These are phyloP conservation scores for Lates japonicus DNA, from an alignment of 2,797 vertebrate species.

Conservation along the genomic window DNA sequence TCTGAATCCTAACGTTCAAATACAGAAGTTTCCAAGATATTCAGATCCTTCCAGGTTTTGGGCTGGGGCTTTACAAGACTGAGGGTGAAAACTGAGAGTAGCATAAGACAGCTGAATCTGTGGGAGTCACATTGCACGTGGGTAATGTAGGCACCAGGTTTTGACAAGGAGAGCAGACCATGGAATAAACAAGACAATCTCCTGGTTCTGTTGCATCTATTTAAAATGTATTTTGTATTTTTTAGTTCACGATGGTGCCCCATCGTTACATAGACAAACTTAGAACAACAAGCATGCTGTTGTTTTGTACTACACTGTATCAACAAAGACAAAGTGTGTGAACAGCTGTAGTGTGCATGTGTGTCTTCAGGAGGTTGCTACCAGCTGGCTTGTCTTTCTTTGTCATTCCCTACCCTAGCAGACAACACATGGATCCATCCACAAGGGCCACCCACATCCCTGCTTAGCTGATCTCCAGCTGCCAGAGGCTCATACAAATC, in stretches of 20 bases:
- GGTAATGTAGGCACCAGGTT: neutral
- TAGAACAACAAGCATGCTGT: too few species aligned
- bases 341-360: neutral
- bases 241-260: too few species aligned
- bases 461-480: conserved; percentile 51
- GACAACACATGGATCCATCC: conserved; percentile 25
- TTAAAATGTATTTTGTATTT: too few species aligned
- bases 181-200: too few species aligned
- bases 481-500: conserved; percentile 72
- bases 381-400: conserved; percentile 14
- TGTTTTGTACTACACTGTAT: neutral
- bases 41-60: too few species aligned
- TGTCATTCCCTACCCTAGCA: conserved; percentile 21
- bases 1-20: neutral
- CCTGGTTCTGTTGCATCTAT: too few species aligned
- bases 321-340: neutral
- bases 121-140: neutral
- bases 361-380: neutral
- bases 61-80: too few species aligned
- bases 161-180: too few species aligned
- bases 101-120: neutral
- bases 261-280: too few species aligned
- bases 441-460: conserved; percentile 35
- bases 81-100: too few species aligned
- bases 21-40: too few species aligned